Conservation (phyloP, 2,888 invertebrate species). For the Carabus problematicus region DNA sequence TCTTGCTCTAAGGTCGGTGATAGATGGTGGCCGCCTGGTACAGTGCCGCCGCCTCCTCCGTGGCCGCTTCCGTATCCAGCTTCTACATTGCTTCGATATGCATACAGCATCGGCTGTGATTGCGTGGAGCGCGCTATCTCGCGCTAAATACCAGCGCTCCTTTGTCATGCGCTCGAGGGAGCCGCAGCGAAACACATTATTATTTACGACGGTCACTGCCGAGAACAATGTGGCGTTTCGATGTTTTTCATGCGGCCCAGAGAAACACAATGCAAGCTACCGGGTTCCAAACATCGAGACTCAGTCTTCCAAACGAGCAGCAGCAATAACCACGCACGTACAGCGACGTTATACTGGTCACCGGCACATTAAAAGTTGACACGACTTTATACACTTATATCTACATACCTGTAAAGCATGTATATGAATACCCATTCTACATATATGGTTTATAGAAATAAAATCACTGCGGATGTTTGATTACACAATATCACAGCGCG, state of each 20-base stretch:
- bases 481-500: no score
- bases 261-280: background rate
- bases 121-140: conserved; percentile 21
- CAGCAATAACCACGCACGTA: no score
- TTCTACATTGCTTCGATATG: conserved; percentile 22
- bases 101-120: conserved; percentile 28
- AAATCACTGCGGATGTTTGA: no score
- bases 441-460: no score
- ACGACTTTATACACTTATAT: no score
- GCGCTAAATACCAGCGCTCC: conserved; percentile 24
- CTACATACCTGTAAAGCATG: no score
- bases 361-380: no score
- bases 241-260: conserved; percentile 28
- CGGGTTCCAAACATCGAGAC: background rate
- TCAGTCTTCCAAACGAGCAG: no score
- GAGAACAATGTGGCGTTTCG: conserved; percentile 36
- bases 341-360: no score
- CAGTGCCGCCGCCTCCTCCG: conserved; percentile 11
- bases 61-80: conserved; percentile 3
- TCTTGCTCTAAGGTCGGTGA: conserved; percentile 25
- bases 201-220: conserved; percentile 28
- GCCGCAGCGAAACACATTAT: conserved; percentile 23
- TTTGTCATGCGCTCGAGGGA: conserved; percentile 16
- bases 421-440: no score
- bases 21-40: conserved; percentile 31